Evolutionary conservation across 30 jellyfish, hydroid and myxozoan genomes (phyloP), one percentile per base, ranked within the genome.

Genomic region (Aurelia sp.): DNA sequence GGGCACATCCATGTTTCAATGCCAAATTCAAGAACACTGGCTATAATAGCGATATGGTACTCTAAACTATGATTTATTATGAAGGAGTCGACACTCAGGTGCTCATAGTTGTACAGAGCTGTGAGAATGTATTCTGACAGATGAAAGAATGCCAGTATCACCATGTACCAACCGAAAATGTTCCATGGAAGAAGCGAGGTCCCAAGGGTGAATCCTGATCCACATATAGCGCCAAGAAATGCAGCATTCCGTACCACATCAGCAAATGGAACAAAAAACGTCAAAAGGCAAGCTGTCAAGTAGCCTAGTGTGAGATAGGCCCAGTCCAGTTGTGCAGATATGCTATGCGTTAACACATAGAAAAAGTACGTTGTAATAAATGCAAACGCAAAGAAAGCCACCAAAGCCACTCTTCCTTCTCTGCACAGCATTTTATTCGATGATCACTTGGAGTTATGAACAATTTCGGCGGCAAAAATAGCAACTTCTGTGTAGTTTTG

Each of bases 331-430:
- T 78, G 76, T 40, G 79, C 96, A 35, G 83, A 81, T 31, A 61
- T 35, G 63, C 75, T 60, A 4, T 75, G 38, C 52, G 38, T 31
- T 5, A 74, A 10, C 35, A 50, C 40, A 53, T 79, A 63, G 13
- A 86, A 58, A 62, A 83, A 87, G 53, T 76, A 85, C 20, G 81
- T 59, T 27, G 97, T 74, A 3, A 94, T 75, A 8, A 78, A 44
- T 20, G 97, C 93, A 52, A 89, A 94, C 16, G 78, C 84, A 5
- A 78, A n/a, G 79, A 84, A 94, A 5, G 98, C 59, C 11, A 82
- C 91, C 44, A 85, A 74, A 53, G 98, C 98, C 2, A 94, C 96
- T 67, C 97, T 84, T 12, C 98, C 98, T 79, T 94, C 98, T 24
- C 72, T 79, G 73, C 98, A 94, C 21, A 94, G 81, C 98, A 94